Base-by-base conservation (phyloP, 2,797 vertebrate species). In the Podarcis siculus region DNA sequence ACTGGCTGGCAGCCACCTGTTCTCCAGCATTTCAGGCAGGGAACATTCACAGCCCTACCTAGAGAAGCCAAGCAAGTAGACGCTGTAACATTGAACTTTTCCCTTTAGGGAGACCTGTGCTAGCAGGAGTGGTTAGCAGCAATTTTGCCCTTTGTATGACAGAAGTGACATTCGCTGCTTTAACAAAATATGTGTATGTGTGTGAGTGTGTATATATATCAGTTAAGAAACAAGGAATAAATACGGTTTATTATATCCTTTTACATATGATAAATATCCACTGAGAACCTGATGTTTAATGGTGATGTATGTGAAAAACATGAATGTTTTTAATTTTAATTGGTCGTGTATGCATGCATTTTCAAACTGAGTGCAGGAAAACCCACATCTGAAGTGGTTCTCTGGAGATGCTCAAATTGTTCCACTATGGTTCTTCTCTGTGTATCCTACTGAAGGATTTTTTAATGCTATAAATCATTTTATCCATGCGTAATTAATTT, bases 401-500 rank as follows among this genome's bases (percentile, higher is more conserved):
- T 3, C 6, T 83, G 84, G 21, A 67, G 79, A 30, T 45, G 30
- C n/a, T 79, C 69, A 86, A 0, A 27, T 23, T 89, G 69, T 13
- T 37, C 8, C 27, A 67, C 73, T 77, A 0, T 0, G 69, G 30
- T 0, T 39, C 90, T 69, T 86, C 76, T 79, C 64, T 32, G 8
- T 10, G 39, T 27, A 77, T 81, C 10, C 30, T 23, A 58, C 3
- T 39, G 67, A 80, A 71, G 30, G n/a, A 71, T 79, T 73, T 73
- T 81, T 64, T 39, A 71, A 72, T n/a, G 0, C 61, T 86, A 0
- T 86, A 84, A 88, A 90, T 92, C 37, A 77, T 76, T 49, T 71
- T 90, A 82, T 58, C 49, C 30, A 1, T 67, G 5, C 49, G 71
- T 72, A 92, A 92, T 88, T 89, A 79, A 72, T 89, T 79, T 84